Evolutionary conservation across 2,113 vertebrate genomes (phyloP), one percentile per base, ranked within the genome.

Genomic region (Pteruthius melanotis): DNA sequence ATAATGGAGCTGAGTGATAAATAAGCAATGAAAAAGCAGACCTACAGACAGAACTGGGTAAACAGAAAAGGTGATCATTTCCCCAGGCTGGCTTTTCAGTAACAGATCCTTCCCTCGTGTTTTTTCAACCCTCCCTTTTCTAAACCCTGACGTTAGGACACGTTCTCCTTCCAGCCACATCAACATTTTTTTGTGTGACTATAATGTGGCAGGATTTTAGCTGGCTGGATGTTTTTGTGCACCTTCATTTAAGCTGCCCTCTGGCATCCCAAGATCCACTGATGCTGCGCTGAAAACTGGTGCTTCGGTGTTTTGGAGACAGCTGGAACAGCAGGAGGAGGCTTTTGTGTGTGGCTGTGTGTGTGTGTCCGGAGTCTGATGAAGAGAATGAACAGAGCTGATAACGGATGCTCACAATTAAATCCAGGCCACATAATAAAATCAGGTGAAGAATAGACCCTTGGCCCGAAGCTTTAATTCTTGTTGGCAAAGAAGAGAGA

Each of bases 401-500:
- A 83, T 86, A 89, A 94, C 4, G 7, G 75, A 83, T 93, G 71
- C 27, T 92, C 27, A 47, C 87, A 83, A 91, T 94, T 94, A 87
- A 94, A 95, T 94, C 87, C 65, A 76, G 79, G 59, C 52, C 69
- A 90, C 66, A 7, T 44, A 90, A 94, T 94, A 89, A 92, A 83
- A 91, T 91, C 26, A 47, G 28, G 64, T 78, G 76, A 77, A 86
- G 75, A 81, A 69, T 6, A 75, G 72, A 80, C 64, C 84, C 87
- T 90, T 91, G 66, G 42, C 87, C 70, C 13, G 11, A 71, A 60
- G 56, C 44, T 89, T 81, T 77, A 47, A 83, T 88, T 89, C 87
- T 76, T 47, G 28, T 1, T 91, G 94, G 60, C 31, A 86, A 80
- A 75, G 65, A 45, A 81, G 56, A 69, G 26, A 77, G 31, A 71